Conservation (phyloP, 2,797 vertebrate species). For the Malurus leucopterus region DNA sequence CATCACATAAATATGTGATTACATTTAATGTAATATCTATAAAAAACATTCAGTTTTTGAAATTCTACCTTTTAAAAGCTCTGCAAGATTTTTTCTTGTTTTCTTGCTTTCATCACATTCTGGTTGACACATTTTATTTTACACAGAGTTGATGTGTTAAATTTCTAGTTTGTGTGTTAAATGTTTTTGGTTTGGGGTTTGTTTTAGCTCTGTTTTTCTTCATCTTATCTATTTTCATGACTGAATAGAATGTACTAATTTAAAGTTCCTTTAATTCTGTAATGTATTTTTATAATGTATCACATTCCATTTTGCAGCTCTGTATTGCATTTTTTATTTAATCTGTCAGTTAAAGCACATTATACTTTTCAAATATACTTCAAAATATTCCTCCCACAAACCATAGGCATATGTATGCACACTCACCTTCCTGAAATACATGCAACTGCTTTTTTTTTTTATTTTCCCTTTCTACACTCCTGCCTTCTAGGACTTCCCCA, state of each 20-base stretch:
- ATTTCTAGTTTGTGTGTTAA: no score
- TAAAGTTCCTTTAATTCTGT: not conserved
- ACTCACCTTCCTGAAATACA: not conserved
- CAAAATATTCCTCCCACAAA: slow-evolving; percentile 32
- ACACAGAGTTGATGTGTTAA: not conserved
- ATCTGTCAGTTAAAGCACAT: not conserved
- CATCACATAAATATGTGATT: not conserved
- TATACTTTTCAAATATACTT: not conserved
- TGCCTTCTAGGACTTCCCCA: not conserved
- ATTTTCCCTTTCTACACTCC: not conserved
- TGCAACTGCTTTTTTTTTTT: not conserved
- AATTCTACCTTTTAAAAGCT: not conserved
- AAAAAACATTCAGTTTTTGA: not conserved
- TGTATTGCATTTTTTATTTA: not conserved
- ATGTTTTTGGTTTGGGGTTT: not conserved
- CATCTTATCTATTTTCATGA: not conserved
- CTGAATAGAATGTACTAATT: not conserved
- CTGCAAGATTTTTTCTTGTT: not conserved
- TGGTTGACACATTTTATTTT: not conserved
- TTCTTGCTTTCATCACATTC: not conserved
- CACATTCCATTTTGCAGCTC: not conserved
- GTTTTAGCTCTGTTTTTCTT: not conserved
- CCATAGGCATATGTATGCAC: not conserved
- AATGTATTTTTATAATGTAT: not conserved
- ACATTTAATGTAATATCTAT: not conserved